Evolutionary conservation across 2,888 invertebrate genomes (phyloP), one percentile per base, ranked within the genome.

Genomic region (Dinocampus coccinellae): DNA sequence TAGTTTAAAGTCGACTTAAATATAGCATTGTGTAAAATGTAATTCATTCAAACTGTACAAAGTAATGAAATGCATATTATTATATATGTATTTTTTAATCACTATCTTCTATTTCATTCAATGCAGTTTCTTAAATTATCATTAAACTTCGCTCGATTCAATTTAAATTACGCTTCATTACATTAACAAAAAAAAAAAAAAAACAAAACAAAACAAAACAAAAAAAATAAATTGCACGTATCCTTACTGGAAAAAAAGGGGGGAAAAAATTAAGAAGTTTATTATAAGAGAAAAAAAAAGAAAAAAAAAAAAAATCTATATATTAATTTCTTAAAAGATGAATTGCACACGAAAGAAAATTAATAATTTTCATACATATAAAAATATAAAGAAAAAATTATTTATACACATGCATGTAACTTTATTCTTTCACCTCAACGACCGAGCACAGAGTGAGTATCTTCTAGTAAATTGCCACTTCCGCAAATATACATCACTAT

Each of bases 21-120:
- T 1, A 1, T 39, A 33, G 82, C 82, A 83, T 80, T n/a, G n/a
- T n/a, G n/a, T n/a, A n/a, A 83, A 84, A 84, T 83, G 84, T 83
- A 83, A 84, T 85, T 85, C 82, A 84, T 82, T 78, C 79, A 55
- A 66, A 78, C 77, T 78, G 77, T 77, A 77, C 79, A 81, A 81
- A 81, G 80, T 81, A 83, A 10, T 10, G 10, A 36, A 36, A 36
- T 1, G 33, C 33, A n/a, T n/a, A n/a, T n/a, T n/a, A 4, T 36
- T 36, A 3, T 36, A 9, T 36, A 3, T 3, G 1, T 36, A 47
- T 16, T n/a, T n/a, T 16, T n/a, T n/a, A n/a, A n/a, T 47, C 16
- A 9, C 7, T 20, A 3, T 47, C 79, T 79, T 76, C 76, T 77
- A 79, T 78, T 77, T 74, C 73, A 60, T 72, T 61, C 64, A 75